Evolutionary conservation across 2,797 vertebrate species (phyloP).

Genomic region (Myioborus melanocephalus): DNA sequence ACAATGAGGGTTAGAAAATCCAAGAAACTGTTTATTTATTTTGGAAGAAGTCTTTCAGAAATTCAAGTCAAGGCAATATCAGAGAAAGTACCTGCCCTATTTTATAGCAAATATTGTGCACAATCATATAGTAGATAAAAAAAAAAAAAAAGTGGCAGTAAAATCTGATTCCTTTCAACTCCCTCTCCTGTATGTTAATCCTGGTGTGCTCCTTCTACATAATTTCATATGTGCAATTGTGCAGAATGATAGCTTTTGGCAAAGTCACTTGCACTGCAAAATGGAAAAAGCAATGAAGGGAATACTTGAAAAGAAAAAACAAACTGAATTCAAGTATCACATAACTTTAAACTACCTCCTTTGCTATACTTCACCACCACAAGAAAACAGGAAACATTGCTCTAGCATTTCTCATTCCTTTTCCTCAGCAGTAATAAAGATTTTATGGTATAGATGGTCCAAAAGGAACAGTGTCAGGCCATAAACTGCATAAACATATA

Average conservation of each 20-base stretch:
- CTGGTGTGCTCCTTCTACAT: neutral
- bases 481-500: slow-evolving; percentile 36
- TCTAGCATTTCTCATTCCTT: slow-evolving; percentile 37
- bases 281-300: slow-evolving; percentile 17
- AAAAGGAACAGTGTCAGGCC: slow-evolving; percentile 23
- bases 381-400: slow-evolving; percentile 33
- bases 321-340: slow-evolving; percentile 6
- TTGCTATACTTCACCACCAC: slow-evolving; percentile 3
- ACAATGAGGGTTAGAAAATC: neutral
- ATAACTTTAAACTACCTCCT: slow-evolving; percentile 18
- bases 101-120: neutral
- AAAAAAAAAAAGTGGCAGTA: neutral
- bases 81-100: neutral
- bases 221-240: neutral
- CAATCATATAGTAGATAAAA: neutral
- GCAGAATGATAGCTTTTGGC: slow-evolving; percentile 30
- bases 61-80: neutral
- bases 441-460: slow-evolving; percentile 35
- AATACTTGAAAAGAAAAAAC: slow-evolving; percentile 19
- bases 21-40: neutral
- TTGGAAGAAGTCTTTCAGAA: neutral
- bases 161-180: neutral
- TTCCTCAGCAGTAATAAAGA: slow-evolving; percentile 37
- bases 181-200: neutral
- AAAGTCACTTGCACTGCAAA: slow-evolving; percentile 5